These are phyloP conservation scores for Taenioides sp. DNA, from an alignment of 2,797 vertebrate genomes.

Conservation along the genomic window DNA sequence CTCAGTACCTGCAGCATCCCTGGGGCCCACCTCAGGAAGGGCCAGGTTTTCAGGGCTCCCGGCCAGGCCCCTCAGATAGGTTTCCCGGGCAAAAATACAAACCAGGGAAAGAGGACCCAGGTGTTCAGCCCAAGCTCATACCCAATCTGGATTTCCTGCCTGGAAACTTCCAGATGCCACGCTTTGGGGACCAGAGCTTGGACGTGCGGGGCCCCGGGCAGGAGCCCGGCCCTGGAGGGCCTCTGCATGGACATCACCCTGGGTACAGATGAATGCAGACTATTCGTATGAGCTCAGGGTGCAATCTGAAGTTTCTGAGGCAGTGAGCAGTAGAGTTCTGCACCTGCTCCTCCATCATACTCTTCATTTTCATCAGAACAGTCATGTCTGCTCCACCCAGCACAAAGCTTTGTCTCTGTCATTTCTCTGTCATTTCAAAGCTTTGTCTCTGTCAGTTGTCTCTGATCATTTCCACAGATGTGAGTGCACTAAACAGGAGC, in stretches of 20 bases:
- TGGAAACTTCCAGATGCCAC: slow-evolving; percentile 86
- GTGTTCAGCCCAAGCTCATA: slow-evolving; percentile 83
- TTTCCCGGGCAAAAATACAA: slow-evolving; percentile 86
- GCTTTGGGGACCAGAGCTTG: slow-evolving; percentile 88
- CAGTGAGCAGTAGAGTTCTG: slow-evolving; percentile 39
- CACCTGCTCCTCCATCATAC: not conserved
- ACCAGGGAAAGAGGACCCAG: slow-evolving; percentile 74
- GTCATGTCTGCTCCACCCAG: not conserved
- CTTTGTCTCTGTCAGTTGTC: too few species aligned
- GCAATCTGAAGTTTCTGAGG: not conserved
- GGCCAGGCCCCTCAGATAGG: slow-evolving; percentile 84
- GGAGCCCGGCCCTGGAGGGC: slow-evolving; percentile 83
- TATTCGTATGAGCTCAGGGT: not conserved
- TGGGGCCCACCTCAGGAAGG: slow-evolving; percentile 92
- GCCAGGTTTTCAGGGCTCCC: slow-evolving; percentile 85
- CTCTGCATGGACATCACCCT: slow-evolving; percentile 89
- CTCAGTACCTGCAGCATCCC: slow-evolving; percentile 89
- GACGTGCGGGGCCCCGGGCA: slow-evolving; percentile 84
- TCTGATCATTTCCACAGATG: not conserved
- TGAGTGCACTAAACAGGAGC: slow-evolving; percentile 1
- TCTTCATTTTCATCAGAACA: not conserved
- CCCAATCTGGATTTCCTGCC: slow-evolving; percentile 90
- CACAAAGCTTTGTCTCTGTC: not conserved
- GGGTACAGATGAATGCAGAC: slow-evolving; percentile 82
- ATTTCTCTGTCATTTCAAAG: too few species aligned